Conservation (phyloP, 92 coral and sea anemone species). For the Porites lobata region DNA sequence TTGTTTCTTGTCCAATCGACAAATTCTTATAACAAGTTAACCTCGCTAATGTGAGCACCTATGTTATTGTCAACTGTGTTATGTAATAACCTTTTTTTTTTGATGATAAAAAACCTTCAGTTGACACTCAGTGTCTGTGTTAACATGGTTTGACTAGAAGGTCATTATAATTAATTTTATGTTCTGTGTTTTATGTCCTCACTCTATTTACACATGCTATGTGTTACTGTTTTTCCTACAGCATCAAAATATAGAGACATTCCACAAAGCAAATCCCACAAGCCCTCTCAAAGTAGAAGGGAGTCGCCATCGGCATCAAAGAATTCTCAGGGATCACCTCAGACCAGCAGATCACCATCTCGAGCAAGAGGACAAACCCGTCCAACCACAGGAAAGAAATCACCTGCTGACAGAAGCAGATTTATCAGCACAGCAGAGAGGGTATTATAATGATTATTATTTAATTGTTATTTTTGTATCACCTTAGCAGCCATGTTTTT, state of each 20-base stretch:
- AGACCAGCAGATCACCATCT: background rate
- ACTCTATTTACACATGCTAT: too few relatives aligned
- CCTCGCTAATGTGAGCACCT: too few relatives aligned
- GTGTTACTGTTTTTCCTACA: background rate
- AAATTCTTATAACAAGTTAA: too few relatives aligned
- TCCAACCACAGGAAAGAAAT: slow-evolving; percentile 4
- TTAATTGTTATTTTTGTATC: background rate
- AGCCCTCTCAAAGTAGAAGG: background rate
- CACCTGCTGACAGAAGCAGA: slow-evolving; percentile 26
- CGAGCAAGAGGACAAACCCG: background rate
- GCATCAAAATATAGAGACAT: slow-evolving; percentile 41
- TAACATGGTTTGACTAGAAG: too few relatives aligned
- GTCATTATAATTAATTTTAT: too few relatives aligned
- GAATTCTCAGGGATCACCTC: background rate
- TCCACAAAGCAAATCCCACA: background rate
- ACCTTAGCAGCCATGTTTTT: too few relatives aligned
- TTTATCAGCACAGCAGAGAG: slow-evolving; percentile 48
- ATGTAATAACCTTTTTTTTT: too few relatives aligned
- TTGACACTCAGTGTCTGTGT: too few relatives aligned
- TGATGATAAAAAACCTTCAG: too few relatives aligned
- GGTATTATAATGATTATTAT: slow-evolving; percentile 4
- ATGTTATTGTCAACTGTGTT: too few relatives aligned
- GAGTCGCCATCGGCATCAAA: background rate
- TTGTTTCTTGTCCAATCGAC: too few relatives aligned
- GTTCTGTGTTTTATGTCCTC: too few relatives aligned